These are phyloP conservation scores for Salvator merianae DNA, from an alignment of 2,113 vertebrate genomes.

Conservation along the genomic window DNA sequence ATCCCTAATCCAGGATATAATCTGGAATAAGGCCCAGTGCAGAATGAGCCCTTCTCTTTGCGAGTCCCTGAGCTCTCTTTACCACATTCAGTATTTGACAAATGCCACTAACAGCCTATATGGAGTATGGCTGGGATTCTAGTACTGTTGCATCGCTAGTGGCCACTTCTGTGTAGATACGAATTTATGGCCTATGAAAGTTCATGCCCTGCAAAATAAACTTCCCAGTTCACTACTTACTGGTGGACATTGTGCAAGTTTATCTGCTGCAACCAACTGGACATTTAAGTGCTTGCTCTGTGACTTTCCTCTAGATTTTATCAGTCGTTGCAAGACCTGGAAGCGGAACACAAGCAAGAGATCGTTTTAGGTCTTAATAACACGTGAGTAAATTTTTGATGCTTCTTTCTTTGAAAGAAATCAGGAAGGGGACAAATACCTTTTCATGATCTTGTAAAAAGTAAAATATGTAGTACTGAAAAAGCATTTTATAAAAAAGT, in stretches of 20 bases:
- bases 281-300: conserved; percentile 99
- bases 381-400: background rate
- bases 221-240: conserved; percentile 77
- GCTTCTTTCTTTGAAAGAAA: too few species aligned
- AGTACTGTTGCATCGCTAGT: background rate
- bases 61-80: background rate
- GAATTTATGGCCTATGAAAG: background rate
- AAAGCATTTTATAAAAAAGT: too few species aligned
- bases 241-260: conserved; percentile 94
- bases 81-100: background rate
- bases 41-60: too few species aligned
- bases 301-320: conserved; percentile 97
- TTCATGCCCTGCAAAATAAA: background rate
- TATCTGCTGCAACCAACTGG: conserved; percentile 96
- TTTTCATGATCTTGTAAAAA: too few species aligned
- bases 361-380: background rate
- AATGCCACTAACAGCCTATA: background rate
- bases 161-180: background rate
- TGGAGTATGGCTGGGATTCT: background rate
- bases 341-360: conserved; percentile 38
- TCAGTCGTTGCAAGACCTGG: conserved; percentile 94
- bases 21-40: too few species aligned
- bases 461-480: too few species aligned
- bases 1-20: too few species aligned
- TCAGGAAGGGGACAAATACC: too few species aligned